Percentiles rank a stretch among this genome's conserved stretches.
phyloP scores from a whole-genome alignment of 30 jellyfish, hydroid and myxozoan genomes.

The Aurelia aurita region DNA sequence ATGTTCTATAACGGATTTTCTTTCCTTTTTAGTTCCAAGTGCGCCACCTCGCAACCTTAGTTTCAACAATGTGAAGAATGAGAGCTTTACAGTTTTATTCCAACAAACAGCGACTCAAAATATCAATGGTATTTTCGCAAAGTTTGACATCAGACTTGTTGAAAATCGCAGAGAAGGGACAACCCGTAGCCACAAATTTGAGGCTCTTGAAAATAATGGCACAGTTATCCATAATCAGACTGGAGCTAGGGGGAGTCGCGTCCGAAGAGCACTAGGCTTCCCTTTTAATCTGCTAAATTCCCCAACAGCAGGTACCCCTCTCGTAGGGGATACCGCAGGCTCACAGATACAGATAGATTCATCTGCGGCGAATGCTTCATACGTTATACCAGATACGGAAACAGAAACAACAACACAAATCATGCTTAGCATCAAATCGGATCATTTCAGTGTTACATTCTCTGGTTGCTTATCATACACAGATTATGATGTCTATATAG shows the following conservation, averaged over 20 bases:
- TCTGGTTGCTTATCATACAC: constrained; percentile 52
- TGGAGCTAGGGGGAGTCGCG: neutral
- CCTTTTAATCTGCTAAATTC: neutral
- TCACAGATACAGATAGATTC: neutral
- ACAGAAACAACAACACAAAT: neutral
- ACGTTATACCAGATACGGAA: neutral
- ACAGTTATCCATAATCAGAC: neutral
- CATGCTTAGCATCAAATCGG: neutral
- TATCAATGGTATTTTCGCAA: constrained; percentile 40
- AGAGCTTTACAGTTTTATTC: neutral
- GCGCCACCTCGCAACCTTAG: constrained; percentile 56
- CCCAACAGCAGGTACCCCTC: neutral
- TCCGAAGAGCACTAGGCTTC: neutral
- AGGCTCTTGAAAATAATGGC: neutral
- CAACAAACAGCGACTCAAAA: constrained; percentile 10
- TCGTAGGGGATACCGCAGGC: too few relatives aligned
- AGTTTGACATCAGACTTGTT: neutral
- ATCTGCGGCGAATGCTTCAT: neutral
- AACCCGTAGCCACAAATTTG: neutral
- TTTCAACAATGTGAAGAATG: neutral
- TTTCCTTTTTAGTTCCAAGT: constrained; percentile 26
- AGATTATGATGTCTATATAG: constrained; percentile 11
- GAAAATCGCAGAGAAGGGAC: constrained; percentile 49
- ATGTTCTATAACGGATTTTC: neutral
- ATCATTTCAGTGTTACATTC: constrained; percentile 1